Base-by-base conservation (phyloP, 1,140 invertebrate species). In the Halictus rubicundus region DNA sequence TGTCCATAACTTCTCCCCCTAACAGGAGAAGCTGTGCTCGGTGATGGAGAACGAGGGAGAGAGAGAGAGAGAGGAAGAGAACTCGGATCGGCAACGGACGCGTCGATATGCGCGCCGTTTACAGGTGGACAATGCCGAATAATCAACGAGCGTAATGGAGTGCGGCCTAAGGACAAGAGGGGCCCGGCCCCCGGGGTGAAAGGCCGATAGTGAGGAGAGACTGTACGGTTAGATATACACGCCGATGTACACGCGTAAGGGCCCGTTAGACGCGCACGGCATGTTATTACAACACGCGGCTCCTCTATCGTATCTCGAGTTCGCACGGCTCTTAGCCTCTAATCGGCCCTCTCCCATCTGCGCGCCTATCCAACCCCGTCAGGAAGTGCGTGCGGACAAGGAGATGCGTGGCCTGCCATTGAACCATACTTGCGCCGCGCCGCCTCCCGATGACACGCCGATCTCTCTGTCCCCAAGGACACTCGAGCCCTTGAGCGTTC, bases 101-200 rank as follows among this genome's bases (percentile, higher is more conserved):
- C 64, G 73, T 73, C 82, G 82, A 84, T 85, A 84, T 78, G 37
- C 54, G 74, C 74, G 87, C 77, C 75, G 78, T 88, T 87, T 83
- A 88, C 81, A 85, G 81, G 74, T 80, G 87, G 82, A 88, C 87
- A 88, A 86, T 88, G 79, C 74, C 75, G 84, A 86, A 86, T 88
- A 87, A 88, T 88, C 81, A 81, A 76, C 70, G 46, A 65, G 84
- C 77, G 79, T 88, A 88, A 88, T 88, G 75, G 78, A 68, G 73
- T 85, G 64, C 81, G 60, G 81, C 39, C 57, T 27, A 27, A 37
- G 70, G 64, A 73, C 64, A 76, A 49, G 59, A 32, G 59, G 25
- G 61, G 52, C 10, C 23, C 32, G 32, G 32, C 32, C 32, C 32
- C 32, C 61, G 37, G 39, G 83, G 59, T 65, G 77, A 76, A 80